phyloP scores from a whole-genome alignment of 2,797 vertebrate genomes.

The Lerista edwardsae region DNA sequence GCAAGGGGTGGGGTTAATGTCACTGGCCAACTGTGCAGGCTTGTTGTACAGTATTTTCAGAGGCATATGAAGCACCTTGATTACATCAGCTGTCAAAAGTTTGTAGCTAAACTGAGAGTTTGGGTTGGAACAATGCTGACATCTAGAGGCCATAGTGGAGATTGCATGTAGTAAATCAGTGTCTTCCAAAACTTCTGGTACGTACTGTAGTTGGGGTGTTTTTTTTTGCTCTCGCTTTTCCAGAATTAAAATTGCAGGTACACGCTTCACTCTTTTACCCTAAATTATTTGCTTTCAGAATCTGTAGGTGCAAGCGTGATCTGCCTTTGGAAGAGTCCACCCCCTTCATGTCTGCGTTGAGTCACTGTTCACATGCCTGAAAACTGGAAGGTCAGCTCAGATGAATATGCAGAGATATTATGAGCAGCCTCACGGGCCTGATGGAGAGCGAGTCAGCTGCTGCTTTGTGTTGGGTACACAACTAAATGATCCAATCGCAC shows the following conservation, averaged over 20 bases:
- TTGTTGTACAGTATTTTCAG: too few relatives aligned
- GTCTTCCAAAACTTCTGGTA: neutral
- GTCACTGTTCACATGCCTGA: too few relatives aligned
- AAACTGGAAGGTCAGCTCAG: neutral
- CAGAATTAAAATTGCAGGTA: neutral
- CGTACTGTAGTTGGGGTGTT: too few relatives aligned
- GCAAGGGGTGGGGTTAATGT: too few relatives aligned
- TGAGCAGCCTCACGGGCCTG: neutral
- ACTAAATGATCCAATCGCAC: too few relatives aligned
- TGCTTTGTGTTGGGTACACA: too few relatives aligned
- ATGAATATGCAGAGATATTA: neutral
- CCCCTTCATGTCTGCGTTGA: too few relatives aligned
- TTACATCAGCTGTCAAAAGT: too few relatives aligned
- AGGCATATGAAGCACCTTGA: too few relatives aligned
- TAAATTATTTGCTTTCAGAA: neutral
- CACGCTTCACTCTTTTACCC: neutral
- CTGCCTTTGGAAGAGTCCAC: neutral
- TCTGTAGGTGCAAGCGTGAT: too few relatives aligned
- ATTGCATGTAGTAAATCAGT: neutral
- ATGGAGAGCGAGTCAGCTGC: too few relatives aligned
- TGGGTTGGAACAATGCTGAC: constrained; percentile 48
- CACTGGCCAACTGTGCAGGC: too few relatives aligned
- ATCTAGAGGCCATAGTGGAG: constrained; percentile 43
- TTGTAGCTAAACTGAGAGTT: neutral
- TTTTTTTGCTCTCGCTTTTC: neutral